A percentile compares a stretch with the other conserved stretches of the same genome.
Conservation (phyloP, 2,888 invertebrate genomes). For the Escarpia spicata region DNA sequence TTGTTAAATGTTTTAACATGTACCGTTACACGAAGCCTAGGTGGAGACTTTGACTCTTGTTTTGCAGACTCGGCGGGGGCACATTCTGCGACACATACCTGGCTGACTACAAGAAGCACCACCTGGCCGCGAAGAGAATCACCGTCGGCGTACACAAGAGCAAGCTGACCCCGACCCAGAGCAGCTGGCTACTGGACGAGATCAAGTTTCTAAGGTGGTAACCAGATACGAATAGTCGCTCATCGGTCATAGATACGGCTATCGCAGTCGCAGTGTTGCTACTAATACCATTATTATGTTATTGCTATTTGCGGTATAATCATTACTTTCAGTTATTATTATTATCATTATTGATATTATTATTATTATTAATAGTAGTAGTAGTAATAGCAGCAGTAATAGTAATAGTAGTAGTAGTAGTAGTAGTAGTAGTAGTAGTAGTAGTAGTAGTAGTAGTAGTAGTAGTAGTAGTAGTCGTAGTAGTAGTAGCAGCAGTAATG, state of each 20-base stretch:
- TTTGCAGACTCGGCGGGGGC: constrained; percentile 57
- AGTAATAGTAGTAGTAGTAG: background rate
- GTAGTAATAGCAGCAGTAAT: background rate
- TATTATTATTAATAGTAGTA: too few species aligned
- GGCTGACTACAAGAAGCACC: constrained; percentile 54
- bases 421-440: background rate
- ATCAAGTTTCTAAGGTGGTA: constrained; percentile 52
- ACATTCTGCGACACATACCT: constrained; percentile 61
- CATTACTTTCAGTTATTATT: too few species aligned
- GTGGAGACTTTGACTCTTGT: background rate
- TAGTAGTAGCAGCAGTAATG: background rate
- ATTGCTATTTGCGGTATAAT: too few species aligned
- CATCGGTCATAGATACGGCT: background rate
- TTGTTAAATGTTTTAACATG: background rate
- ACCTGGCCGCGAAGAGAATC: constrained; percentile 58
- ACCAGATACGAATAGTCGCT: background rate
- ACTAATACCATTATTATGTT: background rate
- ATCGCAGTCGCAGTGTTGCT: background rate
- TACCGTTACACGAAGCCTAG: background rate
- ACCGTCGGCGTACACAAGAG: constrained; percentile 57
- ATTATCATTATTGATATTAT: too few species aligned
- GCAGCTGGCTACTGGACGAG: constrained; percentile 53
- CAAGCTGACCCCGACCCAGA: constrained; percentile 50
- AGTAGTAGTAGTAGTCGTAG: background rate
- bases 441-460: background rate